A percentile compares a stretch with the other conserved stretches of the same genome.
phyloP scores from a whole-genome alignment of 1,140 invertebrate genomes.

The Anastatus disparis region DNA sequence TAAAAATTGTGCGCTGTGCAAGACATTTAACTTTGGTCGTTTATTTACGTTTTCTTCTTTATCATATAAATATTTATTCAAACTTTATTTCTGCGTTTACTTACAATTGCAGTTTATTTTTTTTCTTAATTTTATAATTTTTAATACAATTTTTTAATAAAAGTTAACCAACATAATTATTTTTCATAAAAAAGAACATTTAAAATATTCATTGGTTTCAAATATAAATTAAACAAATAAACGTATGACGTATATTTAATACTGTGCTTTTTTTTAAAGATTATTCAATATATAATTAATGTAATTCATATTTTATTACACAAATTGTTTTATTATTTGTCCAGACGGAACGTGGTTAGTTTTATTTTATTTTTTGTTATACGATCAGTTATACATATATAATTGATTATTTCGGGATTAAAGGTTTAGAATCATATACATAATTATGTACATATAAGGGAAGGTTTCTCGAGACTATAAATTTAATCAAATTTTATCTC shows the following conservation, averaged over 20 bases:
- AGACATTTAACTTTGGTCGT: conserved; percentile 3
- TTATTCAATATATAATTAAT: no score
- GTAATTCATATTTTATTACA: not conserved
- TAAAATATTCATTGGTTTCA: not conserved
- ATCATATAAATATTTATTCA: conserved; percentile 49
- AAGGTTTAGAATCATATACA: conserved; percentile 53
- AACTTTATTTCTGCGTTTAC: conserved; percentile 5
- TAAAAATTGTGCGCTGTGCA: conserved; percentile 31
- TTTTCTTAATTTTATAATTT: not conserved
- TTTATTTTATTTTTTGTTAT: no score
- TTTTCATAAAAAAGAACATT: not conserved
- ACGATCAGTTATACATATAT: not conserved
- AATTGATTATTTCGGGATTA: conserved; percentile 34
- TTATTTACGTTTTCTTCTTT: conserved; percentile 51
- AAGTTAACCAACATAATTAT: not conserved
- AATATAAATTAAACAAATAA: no score
- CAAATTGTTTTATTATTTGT: not conserved
- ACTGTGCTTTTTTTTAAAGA: no score
- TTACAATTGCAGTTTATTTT: no score
- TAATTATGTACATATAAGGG: conserved; percentile 49
- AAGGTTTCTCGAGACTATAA: conserved; percentile 6
- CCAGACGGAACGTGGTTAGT: not conserved
- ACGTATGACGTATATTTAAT: no score
- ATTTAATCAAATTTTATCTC: no score
- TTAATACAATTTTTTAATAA: not conserved